phyloP scores from a whole-genome alignment of 2,797 vertebrate species.

The Poecile montanus region DNA sequence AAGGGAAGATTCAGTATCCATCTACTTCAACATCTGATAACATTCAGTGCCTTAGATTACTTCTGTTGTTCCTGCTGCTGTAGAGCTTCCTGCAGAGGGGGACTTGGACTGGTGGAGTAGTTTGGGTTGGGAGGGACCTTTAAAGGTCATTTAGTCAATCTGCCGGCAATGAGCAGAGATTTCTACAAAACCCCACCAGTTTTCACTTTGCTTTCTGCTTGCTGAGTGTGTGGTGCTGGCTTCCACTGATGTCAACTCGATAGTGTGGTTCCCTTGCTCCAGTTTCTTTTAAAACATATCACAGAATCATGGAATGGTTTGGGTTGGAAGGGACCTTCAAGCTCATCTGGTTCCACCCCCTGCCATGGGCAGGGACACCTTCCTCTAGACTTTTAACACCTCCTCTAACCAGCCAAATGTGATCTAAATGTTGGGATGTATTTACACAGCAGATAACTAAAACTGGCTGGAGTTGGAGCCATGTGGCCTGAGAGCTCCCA shows the following conservation, averaged over 20 bases:
- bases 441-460: not conserved
- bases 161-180: not conserved
- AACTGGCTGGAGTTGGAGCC: not conserved
- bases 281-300: not conserved
- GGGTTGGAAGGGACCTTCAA: not conserved
- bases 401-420: not conserved
- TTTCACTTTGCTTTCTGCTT: not conserved
- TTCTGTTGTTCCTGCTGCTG: not conserved
- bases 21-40: not conserved
- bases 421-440: not conserved
- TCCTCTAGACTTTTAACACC: not conserved
- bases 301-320: not conserved
- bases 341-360: not conserved
- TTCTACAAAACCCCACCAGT: not conserved
- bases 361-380: not conserved
- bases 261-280: not conserved
- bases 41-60: not conserved
- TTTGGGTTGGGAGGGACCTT: not conserved
- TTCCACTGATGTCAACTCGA: fast-evolving
- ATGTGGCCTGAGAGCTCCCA: not conserved
- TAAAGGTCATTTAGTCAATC: not conserved
- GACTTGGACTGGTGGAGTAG: not conserved
- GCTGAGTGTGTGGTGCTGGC: not conserved
- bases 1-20: not conserved
- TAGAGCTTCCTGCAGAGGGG: not conserved